Conservation (phyloP, 2,797 vertebrate genomes). For the Parambassis ranga region DNA sequence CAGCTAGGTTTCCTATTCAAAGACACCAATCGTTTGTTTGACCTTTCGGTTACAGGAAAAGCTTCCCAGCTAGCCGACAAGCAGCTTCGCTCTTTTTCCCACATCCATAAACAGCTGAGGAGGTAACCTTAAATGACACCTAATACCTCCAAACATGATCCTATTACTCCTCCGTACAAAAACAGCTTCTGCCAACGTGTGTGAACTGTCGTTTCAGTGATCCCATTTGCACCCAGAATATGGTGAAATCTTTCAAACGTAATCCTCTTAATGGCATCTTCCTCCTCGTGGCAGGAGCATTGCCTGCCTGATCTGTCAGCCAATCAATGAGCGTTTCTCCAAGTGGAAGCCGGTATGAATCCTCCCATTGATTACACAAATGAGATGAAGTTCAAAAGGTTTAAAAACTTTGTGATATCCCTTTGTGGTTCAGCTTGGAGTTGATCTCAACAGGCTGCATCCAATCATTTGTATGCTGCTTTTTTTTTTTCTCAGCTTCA, state of each 20-base stretch:
- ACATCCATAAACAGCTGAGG: slow-evolving; percentile 32
- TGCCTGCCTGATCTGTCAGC: slow-evolving; percentile 18
- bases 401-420: slow-evolving; percentile 61
- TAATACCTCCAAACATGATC: slow-evolving; percentile 46
- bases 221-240: slow-evolving; percentile 43
- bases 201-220: slow-evolving; percentile 31
- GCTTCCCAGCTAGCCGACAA: slow-evolving; percentile 31
- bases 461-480: slow-evolving; percentile 57
- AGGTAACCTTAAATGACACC: slow-evolving; percentile 49
- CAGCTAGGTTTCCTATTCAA: slow-evolving; percentile 46
- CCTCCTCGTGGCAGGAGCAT: slow-evolving; percentile 5
- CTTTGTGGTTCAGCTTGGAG: slow-evolving; percentile 46
- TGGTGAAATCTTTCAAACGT: slow-evolving; percentile 34
- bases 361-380: slow-evolving; percentile 52
- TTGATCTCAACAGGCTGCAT: slow-evolving; percentile 36
- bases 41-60: slow-evolving; percentile 55
- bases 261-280: slow-evolving; percentile 53
- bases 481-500: slow-evolving; percentile 31
- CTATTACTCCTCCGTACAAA: slow-evolving; percentile 27
- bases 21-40: slow-evolving; percentile 51
- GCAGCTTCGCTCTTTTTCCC: background rate
- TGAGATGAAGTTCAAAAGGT: slow-evolving; percentile 51
- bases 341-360: slow-evolving; percentile 30
- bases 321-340: slow-evolving; percentile 24
- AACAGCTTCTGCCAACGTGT: background rate